Percentiles rank a stretch among this genome's conserved stretches.
Conservation (phyloP, 2,113 vertebrate genomes). For the Orthonyx spaldingii region DNA sequence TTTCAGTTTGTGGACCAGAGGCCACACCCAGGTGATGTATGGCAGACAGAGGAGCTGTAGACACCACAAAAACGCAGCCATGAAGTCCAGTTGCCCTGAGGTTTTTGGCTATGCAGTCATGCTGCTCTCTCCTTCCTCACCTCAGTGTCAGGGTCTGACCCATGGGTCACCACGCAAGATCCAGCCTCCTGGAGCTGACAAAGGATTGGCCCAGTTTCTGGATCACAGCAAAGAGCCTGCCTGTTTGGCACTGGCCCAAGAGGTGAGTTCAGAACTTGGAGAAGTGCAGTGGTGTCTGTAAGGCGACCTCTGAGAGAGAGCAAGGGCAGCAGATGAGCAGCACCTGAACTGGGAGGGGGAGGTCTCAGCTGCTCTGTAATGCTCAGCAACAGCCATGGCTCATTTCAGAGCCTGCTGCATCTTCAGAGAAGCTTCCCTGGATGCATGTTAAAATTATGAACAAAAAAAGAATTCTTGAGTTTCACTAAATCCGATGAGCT, state of each 20-base stretch:
- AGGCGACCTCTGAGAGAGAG: background rate
- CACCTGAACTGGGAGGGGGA: background rate
- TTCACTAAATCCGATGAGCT: background rate
- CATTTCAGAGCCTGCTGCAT: background rate
- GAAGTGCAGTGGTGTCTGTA: background rate
- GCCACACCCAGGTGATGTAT: background rate
- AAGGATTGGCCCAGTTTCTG: background rate
- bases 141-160: background rate
- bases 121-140: background rate
- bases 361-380: background rate
- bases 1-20: background rate
- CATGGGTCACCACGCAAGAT: background rate
- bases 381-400: background rate
- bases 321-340: background rate
- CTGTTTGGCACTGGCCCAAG: background rate
- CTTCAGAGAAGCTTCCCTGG: background rate
- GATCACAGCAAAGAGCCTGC: background rate
- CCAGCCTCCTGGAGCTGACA: background rate
- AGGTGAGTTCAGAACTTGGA: background rate
- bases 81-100: background rate
- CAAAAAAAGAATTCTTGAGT: background rate
- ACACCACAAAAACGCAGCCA: background rate
- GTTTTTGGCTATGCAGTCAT: accelerated
- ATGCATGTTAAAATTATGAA: background rate
- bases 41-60: background rate